These are phyloP conservation scores for Muraenolepis orangiensis DNA, from an alignment of 2,797 vertebrate species.

Conservation along the genomic window DNA sequence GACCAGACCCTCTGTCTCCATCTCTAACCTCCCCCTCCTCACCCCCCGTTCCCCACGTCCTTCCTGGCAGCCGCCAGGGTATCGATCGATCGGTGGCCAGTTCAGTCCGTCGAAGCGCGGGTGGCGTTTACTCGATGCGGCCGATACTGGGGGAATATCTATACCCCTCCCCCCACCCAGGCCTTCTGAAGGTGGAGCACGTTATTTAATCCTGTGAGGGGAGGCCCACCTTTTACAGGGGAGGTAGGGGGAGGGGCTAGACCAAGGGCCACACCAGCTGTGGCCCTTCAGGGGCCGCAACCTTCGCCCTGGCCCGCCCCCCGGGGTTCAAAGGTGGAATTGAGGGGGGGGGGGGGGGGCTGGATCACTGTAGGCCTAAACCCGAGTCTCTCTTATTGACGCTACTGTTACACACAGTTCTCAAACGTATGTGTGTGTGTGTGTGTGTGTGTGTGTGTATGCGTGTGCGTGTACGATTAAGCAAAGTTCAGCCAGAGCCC, in stretches of 20 bases:
- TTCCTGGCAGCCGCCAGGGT: conserved; percentile 17
- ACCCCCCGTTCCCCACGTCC: neutral
- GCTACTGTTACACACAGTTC: conserved; percentile 36
- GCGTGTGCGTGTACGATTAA: neutral
- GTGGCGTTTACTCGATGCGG: conserved; percentile 45
- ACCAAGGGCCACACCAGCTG: too few relatives aligned
- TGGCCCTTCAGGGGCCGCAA: conserved; percentile 42
- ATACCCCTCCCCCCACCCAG: conserved; percentile 3
- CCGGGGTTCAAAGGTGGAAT: conserved; percentile 56
- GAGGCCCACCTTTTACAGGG: conserved; percentile 36
- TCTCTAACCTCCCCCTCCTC: neutral
- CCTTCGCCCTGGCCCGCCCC: conserved; percentile 54
- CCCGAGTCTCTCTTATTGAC: conserved; percentile 50
- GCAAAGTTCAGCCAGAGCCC: conserved; percentile 2
- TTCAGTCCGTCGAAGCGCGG: conserved; percentile 30
- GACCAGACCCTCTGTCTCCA: neutral
- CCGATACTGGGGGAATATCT: conserved; percentile 17
- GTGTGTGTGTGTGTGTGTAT: neutral
- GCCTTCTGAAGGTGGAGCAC: neutral
- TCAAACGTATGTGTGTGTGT: neutral
- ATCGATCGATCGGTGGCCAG: conserved; percentile 41
- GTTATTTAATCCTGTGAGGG: neutral
- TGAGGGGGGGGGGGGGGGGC: conserved; percentile 35
- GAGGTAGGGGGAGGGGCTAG: neutral
- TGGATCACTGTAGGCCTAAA: conserved; percentile 45